These are phyloP conservation scores for Andrena minutula DNA, from an alignment of 2,888 invertebrate species.

Conservation along the genomic window DNA sequence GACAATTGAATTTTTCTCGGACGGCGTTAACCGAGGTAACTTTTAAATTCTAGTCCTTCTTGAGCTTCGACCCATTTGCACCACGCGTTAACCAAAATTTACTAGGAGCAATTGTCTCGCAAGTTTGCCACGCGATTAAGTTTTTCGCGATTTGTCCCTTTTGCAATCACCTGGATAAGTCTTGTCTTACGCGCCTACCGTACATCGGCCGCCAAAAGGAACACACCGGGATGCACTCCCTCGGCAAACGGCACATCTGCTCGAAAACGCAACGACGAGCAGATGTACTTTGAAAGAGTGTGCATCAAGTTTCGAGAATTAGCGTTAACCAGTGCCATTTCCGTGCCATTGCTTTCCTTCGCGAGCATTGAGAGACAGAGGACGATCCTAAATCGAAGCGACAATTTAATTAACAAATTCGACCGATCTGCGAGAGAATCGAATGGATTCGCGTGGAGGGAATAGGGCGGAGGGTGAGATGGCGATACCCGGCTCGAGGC, in stretches of 20 bases:
- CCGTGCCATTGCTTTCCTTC: constrained; percentile 51
- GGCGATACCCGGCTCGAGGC: constrained; percentile 21
- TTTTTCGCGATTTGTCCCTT: constrained; percentile 25
- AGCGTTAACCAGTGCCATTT: constrained; percentile 36
- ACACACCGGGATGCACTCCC: constrained; percentile 20
- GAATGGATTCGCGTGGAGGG: constrained; percentile 24
- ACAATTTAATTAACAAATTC: constrained; percentile 49
- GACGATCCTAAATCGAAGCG: constrained; percentile 35
- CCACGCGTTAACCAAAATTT: constrained; percentile 33
- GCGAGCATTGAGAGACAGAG: not conserved
- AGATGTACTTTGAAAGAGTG: constrained; percentile 21
- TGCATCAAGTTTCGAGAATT: constrained; percentile 43
- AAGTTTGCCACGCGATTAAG: not conserved
- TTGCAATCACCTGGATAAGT: constrained; percentile 44
- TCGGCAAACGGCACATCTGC: constrained; percentile 28
- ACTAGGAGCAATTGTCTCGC: constrained; percentile 40
- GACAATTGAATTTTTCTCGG: constrained; percentile 47
- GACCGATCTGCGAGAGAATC: constrained; percentile 32
- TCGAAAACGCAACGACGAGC: constrained; percentile 38
- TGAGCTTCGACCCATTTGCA: not conserved
- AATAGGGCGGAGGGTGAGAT: constrained; percentile 14
- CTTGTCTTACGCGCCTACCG: constrained; percentile 48
- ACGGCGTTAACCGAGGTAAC: constrained; percentile 18
- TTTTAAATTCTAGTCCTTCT: not conserved
- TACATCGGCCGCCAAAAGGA: constrained; percentile 21